Evolutionary conservation across 2,797 vertebrate species (phyloP).

Genomic region (Staurois parvus): DNA sequence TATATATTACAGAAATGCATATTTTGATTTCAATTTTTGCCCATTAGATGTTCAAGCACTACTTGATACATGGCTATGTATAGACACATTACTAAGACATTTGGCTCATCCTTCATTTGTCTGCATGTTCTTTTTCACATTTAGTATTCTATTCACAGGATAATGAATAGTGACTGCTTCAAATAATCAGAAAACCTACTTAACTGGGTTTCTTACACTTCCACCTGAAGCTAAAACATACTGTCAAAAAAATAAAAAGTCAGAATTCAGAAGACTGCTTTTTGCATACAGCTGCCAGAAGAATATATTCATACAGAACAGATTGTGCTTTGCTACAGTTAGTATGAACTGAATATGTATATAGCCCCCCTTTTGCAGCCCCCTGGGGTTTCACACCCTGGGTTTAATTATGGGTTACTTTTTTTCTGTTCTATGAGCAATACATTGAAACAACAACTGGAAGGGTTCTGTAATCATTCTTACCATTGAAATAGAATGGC

Average conservation of each 20-base stretch:
- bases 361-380: constrained; percentile 60
- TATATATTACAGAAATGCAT: not conserved
- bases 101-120: constrained; percentile 48
- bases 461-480: not conserved
- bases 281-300: constrained; percentile 69
- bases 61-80: constrained; percentile 13
- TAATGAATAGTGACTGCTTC: constrained; percentile 61
- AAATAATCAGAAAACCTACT: constrained; percentile 59
- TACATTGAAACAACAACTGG: constrained; percentile 4
- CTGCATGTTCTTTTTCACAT: constrained; percentile 50
- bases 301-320: constrained; percentile 63
- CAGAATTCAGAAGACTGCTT: constrained; percentile 57
- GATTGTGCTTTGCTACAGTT: constrained; percentile 65
- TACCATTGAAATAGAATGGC: not conserved
- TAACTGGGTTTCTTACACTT: constrained; percentile 64
- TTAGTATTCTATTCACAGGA: constrained; percentile 41
- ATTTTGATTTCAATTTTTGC: not conserved
- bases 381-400: constrained; percentile 65
- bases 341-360: constrained; percentile 65
- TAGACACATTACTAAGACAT: constrained; percentile 20
- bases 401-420: constrained; percentile 61
- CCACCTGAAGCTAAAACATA: constrained; percentile 68
- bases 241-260: constrained; percentile 69
- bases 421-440: constrained; percentile 2
- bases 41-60: not conserved